A percentile compares a stretch with the other conserved stretches of the same genome.
These are phyloP conservation scores for Cherax quadricarinatus DNA, from an alignment of 1,140 invertebrate genomes.

Conservation along the genomic window DNA sequence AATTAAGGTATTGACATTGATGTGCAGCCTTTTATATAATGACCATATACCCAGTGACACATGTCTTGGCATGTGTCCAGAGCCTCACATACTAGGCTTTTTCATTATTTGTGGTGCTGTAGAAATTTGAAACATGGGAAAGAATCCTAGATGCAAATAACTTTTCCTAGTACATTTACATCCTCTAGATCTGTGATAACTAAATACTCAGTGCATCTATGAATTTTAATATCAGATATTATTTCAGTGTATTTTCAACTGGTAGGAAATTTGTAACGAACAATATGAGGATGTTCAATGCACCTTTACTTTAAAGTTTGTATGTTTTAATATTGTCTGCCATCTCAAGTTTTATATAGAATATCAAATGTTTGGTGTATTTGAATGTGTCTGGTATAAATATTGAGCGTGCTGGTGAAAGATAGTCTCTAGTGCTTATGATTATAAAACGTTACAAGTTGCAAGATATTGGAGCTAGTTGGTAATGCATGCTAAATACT, in stretches of 20 bases:
- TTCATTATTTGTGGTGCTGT: conserved; percentile 18
- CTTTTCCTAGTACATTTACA: not conserved
- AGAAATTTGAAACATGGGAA: not conserved
- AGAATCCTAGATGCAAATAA: conserved; percentile 26
- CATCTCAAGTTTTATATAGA: not conserved
- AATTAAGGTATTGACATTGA: not conserved
- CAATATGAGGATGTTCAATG: not conserved
- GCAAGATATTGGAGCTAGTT: not conserved
- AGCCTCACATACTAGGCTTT: not conserved
- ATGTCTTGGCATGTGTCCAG: no score
- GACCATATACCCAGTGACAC: no score
- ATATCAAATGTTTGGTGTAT: not conserved
- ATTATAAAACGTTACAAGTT: not conserved
- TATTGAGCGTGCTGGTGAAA: not conserved
- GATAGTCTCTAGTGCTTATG: not conserved
- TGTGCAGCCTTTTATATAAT: not conserved
- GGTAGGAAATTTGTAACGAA: not conserved
- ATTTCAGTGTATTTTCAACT: not conserved
- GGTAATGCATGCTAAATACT: not conserved
- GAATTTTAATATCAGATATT: not conserved
- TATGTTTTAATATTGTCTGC: not conserved
- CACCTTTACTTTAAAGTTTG: not conserved
- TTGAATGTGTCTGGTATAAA: not conserved
- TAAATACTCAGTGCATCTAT: conserved; percentile 20
- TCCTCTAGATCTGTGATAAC: conserved; percentile 37